Evolutionary conservation across 2,888 invertebrate genomes (phyloP).

Genomic region (Alcis repandata): DNA sequence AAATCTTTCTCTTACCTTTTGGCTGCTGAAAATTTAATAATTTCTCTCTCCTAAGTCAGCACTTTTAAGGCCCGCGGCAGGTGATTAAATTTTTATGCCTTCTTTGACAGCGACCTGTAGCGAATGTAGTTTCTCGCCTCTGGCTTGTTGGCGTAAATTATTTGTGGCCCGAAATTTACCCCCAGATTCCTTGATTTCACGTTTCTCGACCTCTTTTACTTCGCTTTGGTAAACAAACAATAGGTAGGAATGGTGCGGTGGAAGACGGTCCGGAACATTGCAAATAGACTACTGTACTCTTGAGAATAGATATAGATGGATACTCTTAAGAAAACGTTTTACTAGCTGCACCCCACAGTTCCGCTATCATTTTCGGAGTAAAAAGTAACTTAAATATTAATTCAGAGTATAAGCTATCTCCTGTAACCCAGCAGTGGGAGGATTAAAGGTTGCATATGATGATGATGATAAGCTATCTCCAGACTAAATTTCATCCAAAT

Average conservation of each 20-base stretch:
- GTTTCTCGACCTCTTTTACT: not conserved
- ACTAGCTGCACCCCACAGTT: no score
- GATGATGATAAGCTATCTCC: no score
- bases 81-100: slow-evolving; percentile 56
- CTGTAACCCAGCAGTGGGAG: no score
- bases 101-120: slow-evolving; percentile 30
- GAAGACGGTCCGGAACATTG: not conserved
- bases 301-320: no score
- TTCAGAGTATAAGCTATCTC: no score
- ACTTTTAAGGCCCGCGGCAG: slow-evolving; percentile 55
- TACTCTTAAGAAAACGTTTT: no score
- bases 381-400: no score
- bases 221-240: not conserved
- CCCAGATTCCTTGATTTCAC: not conserved
- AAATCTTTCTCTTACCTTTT: slow-evolving; percentile 78
- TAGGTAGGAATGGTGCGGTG: not conserved
- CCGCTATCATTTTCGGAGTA: no score
- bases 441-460: no score
- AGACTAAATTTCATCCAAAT: no score
- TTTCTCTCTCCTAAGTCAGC: slow-evolving; percentile 62
- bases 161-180: slow-evolving; percentile 7
- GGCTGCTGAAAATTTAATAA: slow-evolving; percentile 78
- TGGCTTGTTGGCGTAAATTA: slow-evolving; percentile 17
- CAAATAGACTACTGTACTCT: no score
- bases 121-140: slow-evolving; percentile 34